A percentile compares a stretch with the other conserved stretches of the same genome.
Evolutionary conservation across 2,888 invertebrate species (phyloP).

Genomic region (Ceratothoa steindachneri): DNA sequence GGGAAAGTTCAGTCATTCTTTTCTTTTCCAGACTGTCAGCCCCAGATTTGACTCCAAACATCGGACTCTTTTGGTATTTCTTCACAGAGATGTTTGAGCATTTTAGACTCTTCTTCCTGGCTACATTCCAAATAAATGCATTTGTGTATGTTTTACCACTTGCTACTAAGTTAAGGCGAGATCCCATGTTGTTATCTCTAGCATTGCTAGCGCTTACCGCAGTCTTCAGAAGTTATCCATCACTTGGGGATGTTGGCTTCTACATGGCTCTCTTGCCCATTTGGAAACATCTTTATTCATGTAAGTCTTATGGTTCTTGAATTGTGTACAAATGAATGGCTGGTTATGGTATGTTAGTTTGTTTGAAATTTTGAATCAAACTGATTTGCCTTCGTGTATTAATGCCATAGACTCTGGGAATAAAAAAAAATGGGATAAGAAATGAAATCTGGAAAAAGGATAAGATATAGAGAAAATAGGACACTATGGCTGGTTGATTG

Average conservation of each 20-base stretch:
- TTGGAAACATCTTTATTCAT: slow-evolving; percentile 72
- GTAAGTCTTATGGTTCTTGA: slow-evolving; percentile 53
- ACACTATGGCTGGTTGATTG: too few relatives aligned
- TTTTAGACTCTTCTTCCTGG: slow-evolving; percentile 88
- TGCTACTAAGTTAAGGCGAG: slow-evolving; percentile 57
- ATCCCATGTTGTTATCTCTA: slow-evolving; percentile 71
- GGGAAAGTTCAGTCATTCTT: too few relatives aligned
- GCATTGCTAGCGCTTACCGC: slow-evolving; percentile 75
- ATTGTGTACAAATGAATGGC: not conserved
- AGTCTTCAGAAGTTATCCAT: slow-evolving; percentile 95
- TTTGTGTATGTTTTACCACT: slow-evolving; percentile 72
- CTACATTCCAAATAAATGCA: slow-evolving; percentile 94
- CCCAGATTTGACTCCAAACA: slow-evolving; percentile 91
- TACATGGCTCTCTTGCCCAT: slow-evolving; percentile 83
- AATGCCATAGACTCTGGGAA: too few relatives aligned
- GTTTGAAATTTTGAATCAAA: not conserved
- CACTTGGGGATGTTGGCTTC: slow-evolving; percentile 89
- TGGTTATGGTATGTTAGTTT: not conserved
- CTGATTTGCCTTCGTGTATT: too few relatives aligned
- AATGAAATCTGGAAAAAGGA: too few relatives aligned
- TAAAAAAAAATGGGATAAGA: too few relatives aligned
- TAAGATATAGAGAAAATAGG: too few relatives aligned
- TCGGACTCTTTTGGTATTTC: slow-evolving; percentile 99
- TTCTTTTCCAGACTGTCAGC: slow-evolving; percentile 71
- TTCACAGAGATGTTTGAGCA: slow-evolving; percentile 99